Conservation (phyloP, 23 tunicate species). For the Clavelina lepadiformis region DNA sequence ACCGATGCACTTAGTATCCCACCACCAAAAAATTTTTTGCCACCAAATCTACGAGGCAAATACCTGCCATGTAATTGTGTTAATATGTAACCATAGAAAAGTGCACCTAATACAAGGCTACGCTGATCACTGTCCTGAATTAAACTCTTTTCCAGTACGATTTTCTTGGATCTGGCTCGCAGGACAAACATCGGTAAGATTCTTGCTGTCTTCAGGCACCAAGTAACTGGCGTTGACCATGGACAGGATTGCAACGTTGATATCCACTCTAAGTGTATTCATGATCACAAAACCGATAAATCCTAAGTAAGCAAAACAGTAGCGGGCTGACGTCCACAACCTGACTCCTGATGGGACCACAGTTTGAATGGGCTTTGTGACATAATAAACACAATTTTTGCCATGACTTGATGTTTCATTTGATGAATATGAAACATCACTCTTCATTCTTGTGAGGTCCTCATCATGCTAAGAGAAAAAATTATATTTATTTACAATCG, state of each 20-base stretch:
- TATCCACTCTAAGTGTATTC: conserved; percentile 69
- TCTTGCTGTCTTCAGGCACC: conserved; percentile 2
- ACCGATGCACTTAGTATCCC: conserved; percentile 90
- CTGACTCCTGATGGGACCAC: too few species aligned
- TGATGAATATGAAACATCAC: too few species aligned
- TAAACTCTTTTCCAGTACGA: conserved; percentile 56
- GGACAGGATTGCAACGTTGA: conserved; percentile 72
- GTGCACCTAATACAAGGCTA: conserved; percentile 69
- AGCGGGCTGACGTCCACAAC: conserved; percentile 58
- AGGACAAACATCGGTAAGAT: conserved; percentile 21
- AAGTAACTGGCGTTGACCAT: conserved; percentile 60
- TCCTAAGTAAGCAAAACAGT: conserved; percentile 46
- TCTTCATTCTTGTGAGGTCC: too few species aligned
- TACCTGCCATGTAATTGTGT: conserved; percentile 79
- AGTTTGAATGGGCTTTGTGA: too few species aligned
- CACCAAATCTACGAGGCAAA: conserved; percentile 85
- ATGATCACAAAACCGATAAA: conserved; percentile 70
- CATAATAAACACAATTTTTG: too few species aligned
- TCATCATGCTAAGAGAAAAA: too few species aligned
- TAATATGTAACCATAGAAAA: conserved; percentile 86
- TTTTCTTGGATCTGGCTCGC: conserved; percentile 14
- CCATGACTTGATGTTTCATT: too few species aligned
- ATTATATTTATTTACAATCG: too few species aligned
- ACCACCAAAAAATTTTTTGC: conserved; percentile 65
- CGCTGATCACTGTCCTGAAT: conserved; percentile 56